These are phyloP conservation scores for Elaphurus davidianus DNA, from an alignment of 2,113 vertebrate species.

Conservation along the genomic window DNA sequence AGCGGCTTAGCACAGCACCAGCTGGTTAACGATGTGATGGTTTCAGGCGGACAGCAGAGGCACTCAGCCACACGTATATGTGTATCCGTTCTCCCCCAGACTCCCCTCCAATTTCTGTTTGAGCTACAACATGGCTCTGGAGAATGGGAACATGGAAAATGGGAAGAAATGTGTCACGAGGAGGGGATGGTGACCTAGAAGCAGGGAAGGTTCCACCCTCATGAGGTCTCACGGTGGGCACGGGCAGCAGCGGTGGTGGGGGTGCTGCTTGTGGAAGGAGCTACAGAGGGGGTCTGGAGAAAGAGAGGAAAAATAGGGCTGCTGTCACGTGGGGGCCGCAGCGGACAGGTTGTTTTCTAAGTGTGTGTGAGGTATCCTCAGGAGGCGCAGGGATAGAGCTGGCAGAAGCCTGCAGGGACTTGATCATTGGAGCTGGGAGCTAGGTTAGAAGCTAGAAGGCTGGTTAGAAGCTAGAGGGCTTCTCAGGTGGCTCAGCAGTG, in stretches of 20 bases:
- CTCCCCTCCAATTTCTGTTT: neutral
- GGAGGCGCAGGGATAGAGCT: neutral
- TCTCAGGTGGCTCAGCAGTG: neutral
- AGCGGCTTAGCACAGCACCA: neutral
- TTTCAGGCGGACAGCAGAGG: neutral
- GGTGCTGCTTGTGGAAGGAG: neutral
- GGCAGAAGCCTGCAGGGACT: neutral
- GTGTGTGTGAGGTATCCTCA: neutral
- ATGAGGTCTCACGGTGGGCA: accelerated
- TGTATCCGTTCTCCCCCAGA: neutral
- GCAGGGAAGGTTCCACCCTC: neutral
- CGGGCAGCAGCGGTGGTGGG: neutral
- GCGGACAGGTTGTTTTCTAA: neutral
- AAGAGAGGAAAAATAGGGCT: neutral
- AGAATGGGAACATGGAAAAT: neutral
- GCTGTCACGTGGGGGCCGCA: accelerated
- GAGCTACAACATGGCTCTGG: neutral
- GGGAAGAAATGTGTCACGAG: neutral
- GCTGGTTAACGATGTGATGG: neutral
- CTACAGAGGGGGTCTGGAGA: neutral
- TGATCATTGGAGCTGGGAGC: neutral
- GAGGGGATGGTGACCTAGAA: neutral
- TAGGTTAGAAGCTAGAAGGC: neutral
- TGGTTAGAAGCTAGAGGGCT: neutral
- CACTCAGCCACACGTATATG: neutral